Conservation (phyloP, 2,888 invertebrate species). For the Chrysodeixis includens region DNA sequence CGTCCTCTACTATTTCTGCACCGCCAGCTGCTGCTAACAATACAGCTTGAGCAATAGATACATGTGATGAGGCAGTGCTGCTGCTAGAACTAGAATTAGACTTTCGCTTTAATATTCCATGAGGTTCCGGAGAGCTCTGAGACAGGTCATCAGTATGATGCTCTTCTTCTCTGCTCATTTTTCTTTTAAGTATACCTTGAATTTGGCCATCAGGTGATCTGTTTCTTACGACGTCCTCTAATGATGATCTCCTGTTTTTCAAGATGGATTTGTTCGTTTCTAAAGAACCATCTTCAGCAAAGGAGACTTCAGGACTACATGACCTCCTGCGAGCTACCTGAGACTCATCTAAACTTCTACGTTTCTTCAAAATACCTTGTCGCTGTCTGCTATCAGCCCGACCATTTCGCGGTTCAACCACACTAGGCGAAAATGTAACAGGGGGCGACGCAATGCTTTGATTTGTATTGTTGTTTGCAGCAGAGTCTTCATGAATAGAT, state of each 20-base stretch:
- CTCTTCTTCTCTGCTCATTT: conserved; percentile 91
- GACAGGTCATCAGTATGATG: conserved; percentile 90
- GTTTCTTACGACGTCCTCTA: conserved; percentile 91
- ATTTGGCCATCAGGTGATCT: conserved; percentile 91
- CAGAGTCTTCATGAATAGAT: conserved; percentile 87
- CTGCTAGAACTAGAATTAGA: conserved; percentile 92
- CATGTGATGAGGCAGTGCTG: conserved; percentile 90
- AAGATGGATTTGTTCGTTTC: conserved; percentile 91
- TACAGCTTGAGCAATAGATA: conserved; percentile 92
- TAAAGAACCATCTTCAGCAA: conserved; percentile 86
- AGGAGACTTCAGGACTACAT: conserved; percentile 92
- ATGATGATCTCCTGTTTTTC: conserved; percentile 91
- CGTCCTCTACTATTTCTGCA: conserved; percentile 87
- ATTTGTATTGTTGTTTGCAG: conserved; percentile 84
- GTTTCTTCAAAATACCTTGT: conserved; percentile 95
- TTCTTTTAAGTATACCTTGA: conserved; percentile 92
- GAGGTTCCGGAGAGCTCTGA: conserved; percentile 91
- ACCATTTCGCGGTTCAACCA: conserved; percentile 91
- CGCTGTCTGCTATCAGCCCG: conserved; percentile 89
- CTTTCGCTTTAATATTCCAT: conserved; percentile 94
- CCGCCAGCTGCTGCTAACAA: conserved; percentile 91
- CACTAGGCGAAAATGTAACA: conserved; percentile 94
- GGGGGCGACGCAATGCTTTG: conserved; percentile 91
- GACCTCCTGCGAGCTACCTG: conserved; percentile 92
- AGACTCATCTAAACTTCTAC: conserved; percentile 94